These are phyloP conservation scores for Chaetophractus vellerosus DNA, from an alignment of 2,797 vertebrate genomes.

Conservation along the genomic window DNA sequence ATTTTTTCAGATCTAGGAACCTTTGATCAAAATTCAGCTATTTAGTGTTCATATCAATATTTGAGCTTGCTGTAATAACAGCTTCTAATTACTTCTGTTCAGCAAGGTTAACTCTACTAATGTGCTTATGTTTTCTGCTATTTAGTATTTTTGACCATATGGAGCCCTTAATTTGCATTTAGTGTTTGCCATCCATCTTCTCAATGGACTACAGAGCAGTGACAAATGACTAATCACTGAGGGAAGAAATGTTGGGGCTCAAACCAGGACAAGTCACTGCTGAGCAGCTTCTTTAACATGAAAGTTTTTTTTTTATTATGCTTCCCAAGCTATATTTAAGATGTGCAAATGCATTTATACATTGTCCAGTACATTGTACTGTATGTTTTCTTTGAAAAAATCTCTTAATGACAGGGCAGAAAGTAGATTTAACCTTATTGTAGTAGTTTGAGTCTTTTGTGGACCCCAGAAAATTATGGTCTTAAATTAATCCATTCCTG, in stretches of 20 bases:
- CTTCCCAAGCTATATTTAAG: neutral
- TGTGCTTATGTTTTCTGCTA: constrained; percentile 73
- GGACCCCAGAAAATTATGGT: too few relatives aligned
- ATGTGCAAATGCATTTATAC: neutral
- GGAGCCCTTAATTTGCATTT: constrained; percentile 71
- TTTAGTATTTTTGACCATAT: constrained; percentile 70
- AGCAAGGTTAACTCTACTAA: constrained; percentile 75
- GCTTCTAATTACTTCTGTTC: constrained; percentile 73
- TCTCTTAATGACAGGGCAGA: neutral
- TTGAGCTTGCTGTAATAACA: constrained; percentile 66
- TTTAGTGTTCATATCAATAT: constrained; percentile 69
- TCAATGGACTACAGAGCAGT: constrained; percentile 44
- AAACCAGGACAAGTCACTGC: neutral
- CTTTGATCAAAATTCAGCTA: constrained; percentile 72
- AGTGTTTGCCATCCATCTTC: constrained; percentile 66
- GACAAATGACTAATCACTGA: constrained; percentile 63
- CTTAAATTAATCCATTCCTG: too few relatives aligned
- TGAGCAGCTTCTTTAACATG: constrained; percentile 17
- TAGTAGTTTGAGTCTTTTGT: too few relatives aligned
- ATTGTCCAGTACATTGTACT: neutral
- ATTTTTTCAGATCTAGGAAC: constrained; percentile 59
- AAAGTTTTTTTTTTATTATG: constrained; percentile 43
- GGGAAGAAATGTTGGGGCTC: constrained; percentile 49
- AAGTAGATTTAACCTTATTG: neutral
- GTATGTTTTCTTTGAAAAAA: constrained; percentile 23